phyloP scores from a whole-genome alignment of 2,888 invertebrate genomes.

The Fragum fragum region DNA sequence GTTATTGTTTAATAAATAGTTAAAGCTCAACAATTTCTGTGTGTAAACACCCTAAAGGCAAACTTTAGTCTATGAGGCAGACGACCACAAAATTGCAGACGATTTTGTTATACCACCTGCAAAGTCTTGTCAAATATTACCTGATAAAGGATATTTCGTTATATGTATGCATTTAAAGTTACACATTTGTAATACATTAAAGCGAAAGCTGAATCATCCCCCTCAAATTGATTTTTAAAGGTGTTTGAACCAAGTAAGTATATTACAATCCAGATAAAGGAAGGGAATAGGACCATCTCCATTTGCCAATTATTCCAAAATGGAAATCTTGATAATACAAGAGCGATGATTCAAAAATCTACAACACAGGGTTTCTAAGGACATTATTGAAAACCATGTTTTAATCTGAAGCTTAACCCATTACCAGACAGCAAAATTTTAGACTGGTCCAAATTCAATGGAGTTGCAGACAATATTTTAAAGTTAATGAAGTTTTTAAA shows the following conservation, averaged over 20 bases:
- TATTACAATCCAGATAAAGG: neutral
- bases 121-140: neutral
- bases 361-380: no score
- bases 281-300: no score
- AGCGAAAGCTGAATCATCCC: constrained; percentile 17
- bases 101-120: neutral
- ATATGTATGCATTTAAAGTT: constrained; percentile 1
- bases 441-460: no score
- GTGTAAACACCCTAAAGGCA: neutral
- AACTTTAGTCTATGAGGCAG: neutral
- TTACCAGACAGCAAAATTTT: no score
- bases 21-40: neutral
- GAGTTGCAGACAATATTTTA: no score
- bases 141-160: neutral
- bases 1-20: constrained; percentile 23
- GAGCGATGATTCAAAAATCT: no score
- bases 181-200: constrained; percentile 17
- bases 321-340: no score
- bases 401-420: no score
- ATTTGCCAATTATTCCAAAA: no score
- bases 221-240: constrained; percentile 19
- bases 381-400: no score
- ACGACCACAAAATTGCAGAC: neutral
- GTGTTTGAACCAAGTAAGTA: neutral
- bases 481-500: no score